phyloP scores from a whole-genome alignment of 2,113 vertebrate species.

The Trinectes maculatus region DNA sequence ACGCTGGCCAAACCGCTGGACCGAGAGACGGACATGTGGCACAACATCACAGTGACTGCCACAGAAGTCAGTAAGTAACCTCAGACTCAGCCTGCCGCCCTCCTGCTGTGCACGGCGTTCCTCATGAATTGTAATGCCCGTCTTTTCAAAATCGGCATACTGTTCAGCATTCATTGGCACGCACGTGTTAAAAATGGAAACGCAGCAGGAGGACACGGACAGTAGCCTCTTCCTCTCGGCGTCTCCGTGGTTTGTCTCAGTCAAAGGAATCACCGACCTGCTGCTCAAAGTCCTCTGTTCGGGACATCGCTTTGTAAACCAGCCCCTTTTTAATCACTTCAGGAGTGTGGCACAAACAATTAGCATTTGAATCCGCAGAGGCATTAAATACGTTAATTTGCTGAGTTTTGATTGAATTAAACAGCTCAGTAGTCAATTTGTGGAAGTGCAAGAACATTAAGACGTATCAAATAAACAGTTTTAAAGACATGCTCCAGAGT shows the following conservation, averaged over 20 bases:
- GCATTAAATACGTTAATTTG: slow-evolving; percentile 74
- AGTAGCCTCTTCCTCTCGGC: not conserved
- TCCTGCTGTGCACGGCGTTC: not conserved
- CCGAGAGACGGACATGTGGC: slow-evolving; percentile 94
- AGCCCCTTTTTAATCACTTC: slow-evolving; percentile 36
- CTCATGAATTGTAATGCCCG: slow-evolving; percentile 9
- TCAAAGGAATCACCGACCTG: slow-evolving; percentile 56
- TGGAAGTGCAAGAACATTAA: slow-evolving; percentile 77
- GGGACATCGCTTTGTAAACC: slow-evolving; percentile 33
- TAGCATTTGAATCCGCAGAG: slow-evolving; percentile 63
- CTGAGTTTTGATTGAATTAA: slow-evolving; percentile 79
- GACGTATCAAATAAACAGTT: slow-evolving; percentile 77
- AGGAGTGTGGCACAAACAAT: slow-evolving; percentile 68
- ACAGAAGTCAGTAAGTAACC: slow-evolving; percentile 94
- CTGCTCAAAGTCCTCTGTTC: slow-evolving; percentile 27
- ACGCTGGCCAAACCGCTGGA: slow-evolving; percentile 94
- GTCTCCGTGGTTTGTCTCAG: slow-evolving; percentile 19
- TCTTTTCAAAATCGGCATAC: slow-evolving; percentile 11
- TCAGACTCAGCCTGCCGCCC: not conserved
- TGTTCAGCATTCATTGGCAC: slow-evolving; percentile 11
- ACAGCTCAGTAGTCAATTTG: slow-evolving; percentile 78
- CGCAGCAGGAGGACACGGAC: not conserved
- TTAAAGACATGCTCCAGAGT: slow-evolving; percentile 74
- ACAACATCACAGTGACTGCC: slow-evolving; percentile 98
- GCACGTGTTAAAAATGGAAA: slow-evolving; percentile 12